A percentile compares a stretch with the other conserved stretches of the same genome.
These are phyloP conservation scores for Hylyphantes graminicola DNA, from an alignment of 1,140 invertebrate species.

Conservation along the genomic window DNA sequence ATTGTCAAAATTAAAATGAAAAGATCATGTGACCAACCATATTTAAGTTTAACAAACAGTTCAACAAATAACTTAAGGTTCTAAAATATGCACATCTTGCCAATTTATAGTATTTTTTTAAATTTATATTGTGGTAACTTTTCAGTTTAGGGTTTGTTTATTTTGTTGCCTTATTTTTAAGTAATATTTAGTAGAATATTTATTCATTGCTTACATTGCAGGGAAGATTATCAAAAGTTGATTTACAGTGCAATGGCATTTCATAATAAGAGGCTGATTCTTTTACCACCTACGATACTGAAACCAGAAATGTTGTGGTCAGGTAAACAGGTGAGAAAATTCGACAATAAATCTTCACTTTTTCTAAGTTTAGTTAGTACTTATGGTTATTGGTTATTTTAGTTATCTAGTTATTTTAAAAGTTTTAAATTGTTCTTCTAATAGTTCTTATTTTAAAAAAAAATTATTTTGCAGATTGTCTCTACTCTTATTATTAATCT, in stretches of 20 bases:
- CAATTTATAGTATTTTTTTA: no score
- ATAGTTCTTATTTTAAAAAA: neutral
- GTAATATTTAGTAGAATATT: no score
- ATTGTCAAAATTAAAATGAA: no score
- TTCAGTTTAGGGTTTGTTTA: no score
- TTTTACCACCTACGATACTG: conserved; percentile 87
- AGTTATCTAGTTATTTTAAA: neutral
- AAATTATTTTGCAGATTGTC: conserved; percentile 64
- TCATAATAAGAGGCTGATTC: conserved; percentile 75
- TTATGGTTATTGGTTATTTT: no score
- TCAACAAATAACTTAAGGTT: no score
- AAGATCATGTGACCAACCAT: no score
- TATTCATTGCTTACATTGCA: conserved; percentile 64
- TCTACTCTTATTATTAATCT: conserved; percentile 68
- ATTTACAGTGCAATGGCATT: conserved; percentile 85
- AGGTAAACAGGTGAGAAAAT: conserved; percentile 86
- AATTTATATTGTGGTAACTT: no score
- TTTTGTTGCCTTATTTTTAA: no score
- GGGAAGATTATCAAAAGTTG: conserved; percentile 89
- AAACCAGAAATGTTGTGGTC: conserved; percentile 93
- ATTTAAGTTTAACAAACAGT: no score
- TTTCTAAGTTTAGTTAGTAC: no score
- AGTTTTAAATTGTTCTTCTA: conserved; percentile 3
- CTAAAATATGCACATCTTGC: no score
- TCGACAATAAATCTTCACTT: neutral